These are phyloP conservation scores for Stenchaetothrips biformis DNA, from an alignment of 2,888 invertebrate genomes.

Conservation along the genomic window DNA sequence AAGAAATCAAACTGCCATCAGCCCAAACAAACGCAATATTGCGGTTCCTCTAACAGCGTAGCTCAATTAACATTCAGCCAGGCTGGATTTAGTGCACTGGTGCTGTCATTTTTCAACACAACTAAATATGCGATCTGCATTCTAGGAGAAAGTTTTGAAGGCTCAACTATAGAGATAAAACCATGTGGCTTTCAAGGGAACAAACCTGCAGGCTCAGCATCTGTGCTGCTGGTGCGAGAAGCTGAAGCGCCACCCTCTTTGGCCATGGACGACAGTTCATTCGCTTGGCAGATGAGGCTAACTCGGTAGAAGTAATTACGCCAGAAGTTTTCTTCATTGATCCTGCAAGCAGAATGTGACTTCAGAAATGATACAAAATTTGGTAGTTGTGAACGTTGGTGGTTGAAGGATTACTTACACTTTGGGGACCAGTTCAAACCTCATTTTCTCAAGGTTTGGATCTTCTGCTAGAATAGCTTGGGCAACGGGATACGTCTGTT, in stretches of 20 bases:
- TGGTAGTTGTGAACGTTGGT: not conserved
- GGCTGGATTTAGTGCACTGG: not conserved
- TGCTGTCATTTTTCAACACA: not conserved
- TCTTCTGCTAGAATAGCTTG: slow-evolving; percentile 92
- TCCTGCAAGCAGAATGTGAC: slow-evolving; percentile 52
- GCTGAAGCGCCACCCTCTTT: slow-evolving; percentile 41
- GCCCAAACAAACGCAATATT: not conserved
- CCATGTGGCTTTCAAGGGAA: not conserved
- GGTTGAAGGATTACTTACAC: slow-evolving; percentile 62
- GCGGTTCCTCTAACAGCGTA: not conserved
- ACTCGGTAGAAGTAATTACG: slow-evolving; percentile 99
- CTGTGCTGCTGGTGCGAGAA: slow-evolving; percentile 32
- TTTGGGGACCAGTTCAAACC: slow-evolving; percentile 99
- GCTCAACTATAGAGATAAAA: not conserved
- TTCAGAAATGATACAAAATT: not conserved
- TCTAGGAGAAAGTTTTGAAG: not conserved
- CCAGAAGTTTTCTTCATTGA: slow-evolving; percentile 98
- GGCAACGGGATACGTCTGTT: slow-evolving; percentile 87
- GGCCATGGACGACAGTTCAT: slow-evolving; percentile 69
- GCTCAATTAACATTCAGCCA: not conserved
- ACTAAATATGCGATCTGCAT: not conserved
- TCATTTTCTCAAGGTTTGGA: slow-evolving; percentile 94
- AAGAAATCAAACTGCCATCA: too few species aligned
- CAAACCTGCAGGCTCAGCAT: slow-evolving; percentile 35
- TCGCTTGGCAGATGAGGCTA: slow-evolving; percentile 95